Base-by-base conservation (phyloP, 2,797 vertebrate genomes). In the Percopsis omiscomaycus region DNA sequence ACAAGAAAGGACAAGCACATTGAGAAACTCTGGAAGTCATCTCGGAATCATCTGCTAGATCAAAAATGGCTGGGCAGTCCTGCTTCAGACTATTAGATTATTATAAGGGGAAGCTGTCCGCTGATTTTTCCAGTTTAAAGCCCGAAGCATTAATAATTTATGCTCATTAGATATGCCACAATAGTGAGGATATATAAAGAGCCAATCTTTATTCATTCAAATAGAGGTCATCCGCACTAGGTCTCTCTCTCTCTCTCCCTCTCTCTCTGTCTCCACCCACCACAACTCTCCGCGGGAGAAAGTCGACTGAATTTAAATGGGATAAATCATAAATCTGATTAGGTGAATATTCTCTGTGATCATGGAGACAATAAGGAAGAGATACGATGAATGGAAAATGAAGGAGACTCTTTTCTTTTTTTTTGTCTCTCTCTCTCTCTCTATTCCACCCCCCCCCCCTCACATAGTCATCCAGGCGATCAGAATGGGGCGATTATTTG, bases 261-360 rank as follows among this genome's bases (percentile, higher is more conserved):
- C 61, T 63, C 55, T 63, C 66, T 67, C 68, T 53, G 64, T 52
- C 55, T 83, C 82, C 81, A 48, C 79, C 83, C 81, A 67, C 80
- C 83, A 53, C 48, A 69, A 61, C 59, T 51, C 57, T n/a, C 52
- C 45, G 71, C 88, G 85, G 84, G 78, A 84, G 81, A 75, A 89
- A 90, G 86, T 82, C 77, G 79, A 82, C 86, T 85, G 87, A 89
- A 92, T 92, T 92, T 92, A 91, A 92, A 93, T 91, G 78, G 89
- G 80, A 87, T 90, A 88, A 92, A 91, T 92, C 87, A 93, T 90
- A 89, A 89, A 92, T 90, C 85, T 92, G 90, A 92, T 92, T 89
- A 89, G 80, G 80, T 74, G 78, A 89, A 88, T 92, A 91, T 91
- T 92, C 88, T 85, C 87, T 89, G 79, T 88, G 90, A 89, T 90